A percentile compares a stretch with the other conserved stretches of the same genome.
These are phyloP conservation scores for Silurus lanzhouensis DNA, from an alignment of 2,797 vertebrate species.

Conservation along the genomic window DNA sequence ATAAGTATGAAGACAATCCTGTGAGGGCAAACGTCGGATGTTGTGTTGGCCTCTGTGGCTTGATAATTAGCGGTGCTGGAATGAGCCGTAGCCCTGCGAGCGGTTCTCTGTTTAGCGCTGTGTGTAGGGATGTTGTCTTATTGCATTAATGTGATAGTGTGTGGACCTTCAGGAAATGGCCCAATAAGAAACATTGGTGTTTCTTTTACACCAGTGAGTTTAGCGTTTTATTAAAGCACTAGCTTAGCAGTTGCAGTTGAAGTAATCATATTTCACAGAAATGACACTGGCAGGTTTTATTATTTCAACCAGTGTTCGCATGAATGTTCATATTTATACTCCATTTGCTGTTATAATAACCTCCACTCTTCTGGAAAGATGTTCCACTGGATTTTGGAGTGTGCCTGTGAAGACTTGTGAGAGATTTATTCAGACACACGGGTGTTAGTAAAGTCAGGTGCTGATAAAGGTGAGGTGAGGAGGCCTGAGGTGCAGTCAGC, in stretches of 20 bases:
- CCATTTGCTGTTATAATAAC: too few relatives aligned
- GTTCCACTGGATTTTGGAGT: too few relatives aligned
- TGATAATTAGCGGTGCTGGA: background rate
- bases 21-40: background rate
- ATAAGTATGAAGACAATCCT: background rate
- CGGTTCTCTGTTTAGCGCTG: background rate
- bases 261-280: background rate
- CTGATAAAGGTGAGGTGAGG: too few relatives aligned
- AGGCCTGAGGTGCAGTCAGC: too few relatives aligned
- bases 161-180: background rate
- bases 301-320: background rate
- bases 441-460: too few relatives aligned
- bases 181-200: background rate
- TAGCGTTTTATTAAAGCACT: too few relatives aligned
- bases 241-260: background rate
- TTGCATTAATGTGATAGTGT: background rate
- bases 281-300: background rate
- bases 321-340: background rate
- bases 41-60: background rate
- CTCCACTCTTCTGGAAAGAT: too few relatives aligned
- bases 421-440: too few relatives aligned
- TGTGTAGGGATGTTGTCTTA: constrained; percentile 18
- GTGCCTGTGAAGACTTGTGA: too few relatives aligned
- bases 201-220: background rate
- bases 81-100: too few relatives aligned